Evolutionary conservation across 2,888 invertebrate genomes (phyloP).

Genomic region (Lasioglossum lativentre): DNA sequence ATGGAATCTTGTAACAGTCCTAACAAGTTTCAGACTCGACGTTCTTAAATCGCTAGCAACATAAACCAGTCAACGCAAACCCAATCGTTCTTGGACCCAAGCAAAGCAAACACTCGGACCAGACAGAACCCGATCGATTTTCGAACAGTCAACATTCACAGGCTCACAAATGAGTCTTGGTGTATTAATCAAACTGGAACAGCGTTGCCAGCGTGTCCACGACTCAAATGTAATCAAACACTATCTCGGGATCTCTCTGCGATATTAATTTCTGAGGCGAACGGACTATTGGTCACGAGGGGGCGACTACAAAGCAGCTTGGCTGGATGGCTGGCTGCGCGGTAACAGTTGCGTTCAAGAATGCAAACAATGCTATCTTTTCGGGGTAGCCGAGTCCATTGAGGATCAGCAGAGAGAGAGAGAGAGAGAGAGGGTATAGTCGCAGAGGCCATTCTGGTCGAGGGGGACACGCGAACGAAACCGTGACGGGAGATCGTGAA

Average conservation of each 20-base stretch:
- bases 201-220: background rate
- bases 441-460: background rate
- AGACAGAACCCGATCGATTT: background rate
- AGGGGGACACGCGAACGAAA: conserved; percentile 2
- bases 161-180: background rate
- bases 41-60: background rate
- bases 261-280: background rate
- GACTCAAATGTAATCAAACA: background rate
- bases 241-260: background rate
- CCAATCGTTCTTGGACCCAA: background rate
- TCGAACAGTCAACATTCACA: background rate
- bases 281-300: background rate
- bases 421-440: background rate
- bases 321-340: background rate
- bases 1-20: background rate
- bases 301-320: background rate
- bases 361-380: conserved; percentile 33
- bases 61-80: background rate
- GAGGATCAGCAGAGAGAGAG: background rate
- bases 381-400: background rate
- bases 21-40: background rate
- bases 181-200: background rate
- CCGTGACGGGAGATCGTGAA: background rate
- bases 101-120: background rate
- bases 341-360: conserved; percentile 11